Conservation (phyloP, 2,797 vertebrate species). For the Sitta carolinensis region DNA sequence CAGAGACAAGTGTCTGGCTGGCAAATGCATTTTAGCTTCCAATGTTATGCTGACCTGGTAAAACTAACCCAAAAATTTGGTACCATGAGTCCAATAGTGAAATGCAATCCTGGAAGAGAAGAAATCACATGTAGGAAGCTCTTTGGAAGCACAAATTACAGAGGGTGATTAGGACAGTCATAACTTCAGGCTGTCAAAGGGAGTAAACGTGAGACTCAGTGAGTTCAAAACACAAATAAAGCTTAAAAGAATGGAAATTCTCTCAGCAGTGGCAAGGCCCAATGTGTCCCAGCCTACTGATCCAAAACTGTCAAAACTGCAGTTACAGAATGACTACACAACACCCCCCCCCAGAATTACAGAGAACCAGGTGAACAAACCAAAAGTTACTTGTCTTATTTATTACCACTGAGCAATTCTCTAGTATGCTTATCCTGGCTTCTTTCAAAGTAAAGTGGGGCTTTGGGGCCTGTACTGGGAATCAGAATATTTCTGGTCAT, state of each 20-base stretch:
- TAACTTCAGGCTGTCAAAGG: not conserved
- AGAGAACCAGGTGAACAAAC: conserved; percentile 52
- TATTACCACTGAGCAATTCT: conserved; percentile 19
- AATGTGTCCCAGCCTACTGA: not conserved
- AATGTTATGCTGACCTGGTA: not conserved
- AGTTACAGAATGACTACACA: not conserved
- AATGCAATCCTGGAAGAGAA: not conserved
- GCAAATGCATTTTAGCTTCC: not conserved
- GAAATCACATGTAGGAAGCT: not conserved
- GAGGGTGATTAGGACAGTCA: not conserved
- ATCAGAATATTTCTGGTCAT: not conserved
- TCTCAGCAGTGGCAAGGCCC: not conserved
- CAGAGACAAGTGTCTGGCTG: not conserved
- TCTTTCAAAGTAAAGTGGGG: not conserved
- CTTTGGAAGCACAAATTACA: not conserved
- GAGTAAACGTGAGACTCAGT: not conserved
- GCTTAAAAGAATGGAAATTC: not conserved
- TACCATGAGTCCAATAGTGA: not conserved
- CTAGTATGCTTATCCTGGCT: not conserved
- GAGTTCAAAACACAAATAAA: not conserved
- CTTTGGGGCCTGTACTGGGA: not conserved
- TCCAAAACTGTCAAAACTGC: not conserved
- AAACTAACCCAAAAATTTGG: not conserved
- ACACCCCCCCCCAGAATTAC: rapidly evolving
- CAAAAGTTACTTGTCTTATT: not conserved